A percentile compares a stretch with the other conserved stretches of the same genome.
phyloP scores from a whole-genome alignment of 2,888 invertebrate genomes.

The Acronicta psi region DNA sequence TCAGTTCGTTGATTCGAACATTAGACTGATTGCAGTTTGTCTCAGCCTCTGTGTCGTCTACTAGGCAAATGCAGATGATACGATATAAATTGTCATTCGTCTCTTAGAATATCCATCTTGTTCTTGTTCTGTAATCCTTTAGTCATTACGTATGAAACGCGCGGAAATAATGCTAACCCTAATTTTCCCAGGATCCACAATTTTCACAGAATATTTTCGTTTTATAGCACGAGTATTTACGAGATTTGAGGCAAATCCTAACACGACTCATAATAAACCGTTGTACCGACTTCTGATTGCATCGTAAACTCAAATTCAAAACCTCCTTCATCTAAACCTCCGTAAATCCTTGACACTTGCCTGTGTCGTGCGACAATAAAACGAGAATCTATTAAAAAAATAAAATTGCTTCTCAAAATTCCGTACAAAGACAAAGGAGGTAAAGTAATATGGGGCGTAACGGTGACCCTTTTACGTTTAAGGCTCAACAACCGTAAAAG shows the following conservation, averaged over 20 bases:
- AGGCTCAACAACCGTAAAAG: constrained; percentile 82
- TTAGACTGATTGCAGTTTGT: too few species aligned
- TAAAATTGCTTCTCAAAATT: constrained; percentile 66
- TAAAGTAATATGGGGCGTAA: constrained; percentile 66
- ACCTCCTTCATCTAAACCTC: constrained; percentile 31
- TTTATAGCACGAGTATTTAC: constrained; percentile 5
- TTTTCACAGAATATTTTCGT: constrained; percentile 17
- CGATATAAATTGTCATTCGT: too few species aligned
- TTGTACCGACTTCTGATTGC: constrained; percentile 31
- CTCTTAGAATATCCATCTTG: too few species aligned
- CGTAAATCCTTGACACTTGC: constrained; percentile 38
- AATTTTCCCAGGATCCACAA: neutral
- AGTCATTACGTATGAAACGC: neutral
- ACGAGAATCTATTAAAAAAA: constrained; percentile 63
- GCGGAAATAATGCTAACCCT: constrained; percentile 5
- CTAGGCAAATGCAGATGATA: too few species aligned
- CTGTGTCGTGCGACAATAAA: constrained; percentile 51
- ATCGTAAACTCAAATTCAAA: constrained; percentile 48
- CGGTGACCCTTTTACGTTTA: constrained; percentile 81
- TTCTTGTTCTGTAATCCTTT: neutral
- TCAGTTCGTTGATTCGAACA: too few species aligned
- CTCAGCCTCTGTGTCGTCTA: too few species aligned
- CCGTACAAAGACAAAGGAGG: constrained; percentile 68
- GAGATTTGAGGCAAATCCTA: constrained; percentile 11
- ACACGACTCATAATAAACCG: constrained; percentile 34